A percentile compares a stretch with the other conserved stretches of the same genome.
These are phyloP conservation scores for Gortyna flavago DNA, from an alignment of 2,888 invertebrate species.

Conservation along the genomic window DNA sequence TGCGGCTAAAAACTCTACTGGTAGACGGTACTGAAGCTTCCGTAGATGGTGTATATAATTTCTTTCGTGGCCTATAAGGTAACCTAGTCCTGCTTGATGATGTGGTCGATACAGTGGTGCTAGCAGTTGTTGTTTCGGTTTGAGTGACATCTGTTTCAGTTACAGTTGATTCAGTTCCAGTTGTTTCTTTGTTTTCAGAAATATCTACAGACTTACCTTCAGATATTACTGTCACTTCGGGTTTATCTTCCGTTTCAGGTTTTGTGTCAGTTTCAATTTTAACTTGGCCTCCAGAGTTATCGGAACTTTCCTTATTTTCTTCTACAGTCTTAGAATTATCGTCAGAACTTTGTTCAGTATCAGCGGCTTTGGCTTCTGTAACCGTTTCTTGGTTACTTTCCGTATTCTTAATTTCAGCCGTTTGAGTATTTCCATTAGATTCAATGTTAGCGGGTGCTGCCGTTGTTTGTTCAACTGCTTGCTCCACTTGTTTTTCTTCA, in stretches of 20 bases:
- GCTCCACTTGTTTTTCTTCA: slow-evolving; percentile 55
- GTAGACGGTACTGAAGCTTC: slow-evolving; percentile 80
- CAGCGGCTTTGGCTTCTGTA: slow-evolving; percentile 6
- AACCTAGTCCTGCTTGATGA: slow-evolving; percentile 78
- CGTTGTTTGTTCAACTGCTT: slow-evolving; percentile 43
- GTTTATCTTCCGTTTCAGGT: slow-evolving; percentile 55
- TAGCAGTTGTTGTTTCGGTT: slow-evolving; percentile 78
- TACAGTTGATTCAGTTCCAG: slow-evolving; percentile 58
- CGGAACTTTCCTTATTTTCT: slow-evolving; percentile 19
- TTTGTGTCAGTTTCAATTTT: slow-evolving; percentile 27
- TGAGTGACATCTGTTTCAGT: slow-evolving; percentile 64
- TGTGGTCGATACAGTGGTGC: slow-evolving; percentile 72
- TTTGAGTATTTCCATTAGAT: slow-evolving; percentile 6
- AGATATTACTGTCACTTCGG: slow-evolving; percentile 73
- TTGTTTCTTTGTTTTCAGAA: slow-evolving; percentile 71
- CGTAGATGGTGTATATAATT: slow-evolving; percentile 84
- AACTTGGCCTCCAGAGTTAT: slow-evolving; percentile 4
- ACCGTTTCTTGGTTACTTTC: slow-evolving; percentile 16
- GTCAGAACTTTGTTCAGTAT: slow-evolving; percentile 6
- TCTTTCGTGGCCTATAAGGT: slow-evolving; percentile 85
- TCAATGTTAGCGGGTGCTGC: slow-evolving; percentile 11
- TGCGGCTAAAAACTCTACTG: slow-evolving; percentile 86
- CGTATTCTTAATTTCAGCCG: slow-evolving; percentile 2
- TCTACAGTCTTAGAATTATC: slow-evolving; percentile 1
- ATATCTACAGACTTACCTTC: slow-evolving; percentile 74